Evolutionary conservation across 2,888 invertebrate species (phyloP).

Genomic region (Pseudoips prasinana): DNA sequence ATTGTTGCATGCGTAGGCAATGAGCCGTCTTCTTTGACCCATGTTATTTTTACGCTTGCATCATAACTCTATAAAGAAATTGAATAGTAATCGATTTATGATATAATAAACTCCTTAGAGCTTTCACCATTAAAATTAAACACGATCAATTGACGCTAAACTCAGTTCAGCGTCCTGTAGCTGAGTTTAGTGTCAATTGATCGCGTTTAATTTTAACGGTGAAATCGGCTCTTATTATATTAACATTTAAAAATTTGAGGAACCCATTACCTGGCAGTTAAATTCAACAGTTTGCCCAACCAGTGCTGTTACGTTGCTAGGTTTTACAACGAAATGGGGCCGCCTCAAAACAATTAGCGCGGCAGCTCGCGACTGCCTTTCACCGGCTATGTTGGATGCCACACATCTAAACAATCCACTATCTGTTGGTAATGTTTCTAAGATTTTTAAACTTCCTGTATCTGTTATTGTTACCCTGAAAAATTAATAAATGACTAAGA

Average conservation of each 20-base stretch:
- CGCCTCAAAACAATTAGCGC: conserved; percentile 92
- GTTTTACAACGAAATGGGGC: conserved; percentile 93
- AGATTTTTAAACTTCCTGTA: conserved; percentile 94
- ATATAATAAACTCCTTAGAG: conserved; percentile 5
- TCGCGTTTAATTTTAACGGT: too few species aligned
- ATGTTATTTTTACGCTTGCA: conserved; percentile 72
- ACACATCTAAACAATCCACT: conserved; percentile 96
- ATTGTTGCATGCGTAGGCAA: conserved; percentile 68
- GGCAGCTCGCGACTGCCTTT: conserved; percentile 90
- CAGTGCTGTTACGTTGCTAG: conserved; percentile 91
- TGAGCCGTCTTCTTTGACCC: conserved; percentile 72
- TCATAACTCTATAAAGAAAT: conserved; percentile 67
- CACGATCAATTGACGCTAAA: too few species aligned
- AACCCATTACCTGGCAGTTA: conserved; percentile 84
- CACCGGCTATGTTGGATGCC: conserved; percentile 95
- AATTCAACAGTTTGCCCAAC: conserved; percentile 93
- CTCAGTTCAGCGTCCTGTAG: too few species aligned
- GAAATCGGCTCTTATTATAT: too few species aligned
- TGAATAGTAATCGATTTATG: conserved; percentile 12
- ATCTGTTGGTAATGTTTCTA: conserved; percentile 93
- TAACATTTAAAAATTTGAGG: not conserved
- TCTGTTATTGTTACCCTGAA: conserved; percentile 90
- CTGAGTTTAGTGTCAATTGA: too few species aligned
- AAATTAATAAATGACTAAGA: conserved; percentile 14
- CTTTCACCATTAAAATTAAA: too few species aligned